These are phyloP conservation scores for Aphelocoma californica DNA, from an alignment of 2,797 vertebrate genomes.

Conservation along the genomic window DNA sequence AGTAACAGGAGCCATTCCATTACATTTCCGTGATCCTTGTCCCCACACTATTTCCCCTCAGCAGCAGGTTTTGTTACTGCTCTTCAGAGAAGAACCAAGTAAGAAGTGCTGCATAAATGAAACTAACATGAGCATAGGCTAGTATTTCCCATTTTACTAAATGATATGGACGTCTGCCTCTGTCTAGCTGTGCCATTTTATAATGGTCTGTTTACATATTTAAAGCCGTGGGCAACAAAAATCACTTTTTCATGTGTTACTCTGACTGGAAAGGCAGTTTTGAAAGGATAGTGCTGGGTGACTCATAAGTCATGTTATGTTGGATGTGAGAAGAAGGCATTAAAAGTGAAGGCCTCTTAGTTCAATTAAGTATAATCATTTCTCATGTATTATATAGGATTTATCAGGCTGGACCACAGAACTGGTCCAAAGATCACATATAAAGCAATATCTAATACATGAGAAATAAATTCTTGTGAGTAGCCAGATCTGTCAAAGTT, in stretches of 20 bases:
- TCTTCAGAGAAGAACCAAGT: not conserved
- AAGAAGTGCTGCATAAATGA: not conserved
- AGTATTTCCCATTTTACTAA: not conserved
- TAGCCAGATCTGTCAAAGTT: not conserved
- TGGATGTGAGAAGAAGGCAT: slow-evolving; percentile 21
- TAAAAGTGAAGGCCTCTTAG: slow-evolving; percentile 44
- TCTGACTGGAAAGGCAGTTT: not conserved
- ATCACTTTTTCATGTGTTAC: not conserved
- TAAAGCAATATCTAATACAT: not conserved
- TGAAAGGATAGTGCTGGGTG: slow-evolving; percentile 17
- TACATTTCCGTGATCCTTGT: not conserved
- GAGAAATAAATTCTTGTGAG: not conserved
- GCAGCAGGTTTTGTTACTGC: not conserved
- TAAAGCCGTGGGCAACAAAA: not conserved
- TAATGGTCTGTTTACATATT: not conserved
- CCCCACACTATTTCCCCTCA: not conserved
- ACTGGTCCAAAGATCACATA: not conserved
- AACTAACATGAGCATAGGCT: not conserved
- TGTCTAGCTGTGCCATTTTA: not conserved
- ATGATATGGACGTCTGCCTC: not conserved
- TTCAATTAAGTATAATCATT: slow-evolving; percentile 21
- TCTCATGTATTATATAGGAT: not conserved
- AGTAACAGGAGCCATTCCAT: not conserved
- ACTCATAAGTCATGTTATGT: slow-evolving; percentile 16
- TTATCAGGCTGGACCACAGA: slow-evolving; percentile 26